Conservation (phyloP, 2,113 vertebrate species). For the Mus spicilegus region DNA sequence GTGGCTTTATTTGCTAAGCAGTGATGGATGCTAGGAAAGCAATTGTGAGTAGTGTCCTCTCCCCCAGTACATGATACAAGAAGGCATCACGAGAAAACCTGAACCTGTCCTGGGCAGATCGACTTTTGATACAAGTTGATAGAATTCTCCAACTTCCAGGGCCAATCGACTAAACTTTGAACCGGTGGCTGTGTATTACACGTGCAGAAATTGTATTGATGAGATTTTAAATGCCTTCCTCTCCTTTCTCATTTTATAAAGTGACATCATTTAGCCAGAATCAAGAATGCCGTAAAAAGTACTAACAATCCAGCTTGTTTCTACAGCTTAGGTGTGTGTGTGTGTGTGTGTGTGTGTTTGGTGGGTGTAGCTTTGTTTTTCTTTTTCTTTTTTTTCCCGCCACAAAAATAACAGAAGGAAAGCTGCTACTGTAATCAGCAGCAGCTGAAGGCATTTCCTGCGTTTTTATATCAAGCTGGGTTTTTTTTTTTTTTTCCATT, state of each 20-base stretch:
- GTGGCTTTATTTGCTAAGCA: neutral
- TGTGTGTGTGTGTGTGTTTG: neutral
- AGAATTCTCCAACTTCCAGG: neutral
- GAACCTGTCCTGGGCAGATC: slow-evolving; percentile 17
- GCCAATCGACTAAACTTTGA: slow-evolving; percentile 31
- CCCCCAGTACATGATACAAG: neutral
- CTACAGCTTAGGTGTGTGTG: slow-evolving; percentile 63
- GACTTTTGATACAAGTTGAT: neutral
- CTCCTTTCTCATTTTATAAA: slow-evolving; percentile 43
- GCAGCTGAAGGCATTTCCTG: slow-evolving; percentile 95
- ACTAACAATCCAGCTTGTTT: slow-evolving; percentile 78
- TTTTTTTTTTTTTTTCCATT: slow-evolving; percentile 94
- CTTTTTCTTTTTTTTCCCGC: slow-evolving; percentile 53
- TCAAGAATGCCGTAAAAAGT: slow-evolving; percentile 69
- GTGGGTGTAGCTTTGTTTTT: neutral
- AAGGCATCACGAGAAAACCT: neutral
- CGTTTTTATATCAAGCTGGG: slow-evolving; percentile 89
- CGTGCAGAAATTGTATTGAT: slow-evolving; percentile 47
- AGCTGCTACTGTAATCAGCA: slow-evolving; percentile 90
- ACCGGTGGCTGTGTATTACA: neutral
- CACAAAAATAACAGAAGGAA: slow-evolving; percentile 85
- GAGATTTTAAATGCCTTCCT: slow-evolving; percentile 51
- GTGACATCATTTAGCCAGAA: slow-evolving; percentile 73
- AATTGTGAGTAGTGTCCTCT: neutral
- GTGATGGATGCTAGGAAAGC: slow-evolving; percentile 6